Conservation (phyloP, 1,140 invertebrate species). For the Lethocerus indicus region DNA sequence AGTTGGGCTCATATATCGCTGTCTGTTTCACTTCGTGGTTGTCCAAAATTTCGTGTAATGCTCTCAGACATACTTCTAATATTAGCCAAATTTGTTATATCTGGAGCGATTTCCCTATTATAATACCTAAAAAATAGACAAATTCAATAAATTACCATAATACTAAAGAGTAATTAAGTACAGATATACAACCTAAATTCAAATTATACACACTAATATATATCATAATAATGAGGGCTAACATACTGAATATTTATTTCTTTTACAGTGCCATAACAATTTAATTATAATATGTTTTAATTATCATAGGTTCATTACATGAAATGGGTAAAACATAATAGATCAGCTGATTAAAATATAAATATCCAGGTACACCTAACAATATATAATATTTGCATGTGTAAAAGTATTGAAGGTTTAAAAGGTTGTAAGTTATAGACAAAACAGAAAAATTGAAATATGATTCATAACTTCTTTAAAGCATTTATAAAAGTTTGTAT, state of each 20-base stretch:
- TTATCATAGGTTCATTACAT: no score
- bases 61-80: conserved; percentile 55
- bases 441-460: no score
- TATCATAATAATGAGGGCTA: neutral
- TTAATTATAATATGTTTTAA: neutral
- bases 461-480: no score
- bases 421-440: no score
- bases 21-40: conserved; percentile 41
- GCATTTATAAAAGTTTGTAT: no score
- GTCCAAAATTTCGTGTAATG: conserved; percentile 55
- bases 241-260: neutral
- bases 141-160: conserved; percentile 23
- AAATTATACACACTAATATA: no score
- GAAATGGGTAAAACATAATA: no score
- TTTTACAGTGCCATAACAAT: neutral
- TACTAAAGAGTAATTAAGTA: conserved; percentile 4
- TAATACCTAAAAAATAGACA: conserved; percentile 22
- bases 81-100: conserved; percentile 56
- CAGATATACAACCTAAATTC: neutral
- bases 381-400: no score
- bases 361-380: no score
- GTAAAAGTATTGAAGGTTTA: no score
- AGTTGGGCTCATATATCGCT: conserved; percentile 35
- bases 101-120: conserved; percentile 23
- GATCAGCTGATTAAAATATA: no score